Conservation (phyloP, 2,113 vertebrate genomes). For the Dicaeum eximium region DNA sequence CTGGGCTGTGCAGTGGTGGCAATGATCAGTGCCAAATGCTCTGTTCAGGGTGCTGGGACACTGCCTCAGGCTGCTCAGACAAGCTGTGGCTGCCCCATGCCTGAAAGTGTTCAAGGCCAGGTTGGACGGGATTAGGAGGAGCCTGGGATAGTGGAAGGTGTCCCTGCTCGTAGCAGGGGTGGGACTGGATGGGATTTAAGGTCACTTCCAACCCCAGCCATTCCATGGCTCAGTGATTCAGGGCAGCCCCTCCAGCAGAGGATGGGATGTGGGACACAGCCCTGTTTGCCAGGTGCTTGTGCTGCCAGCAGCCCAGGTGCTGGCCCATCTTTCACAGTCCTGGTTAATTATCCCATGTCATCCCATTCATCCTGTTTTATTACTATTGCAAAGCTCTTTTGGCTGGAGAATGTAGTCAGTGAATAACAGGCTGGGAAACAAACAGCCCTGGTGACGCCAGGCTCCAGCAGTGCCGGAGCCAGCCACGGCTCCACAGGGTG, state of each 20-base stretch:
- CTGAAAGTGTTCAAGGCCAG: neutral
- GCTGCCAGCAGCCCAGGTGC: neutral
- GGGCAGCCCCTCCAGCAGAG: neutral
- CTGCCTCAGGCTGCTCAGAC: neutral
- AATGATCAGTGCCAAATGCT: neutral
- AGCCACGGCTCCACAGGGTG: accelerated
- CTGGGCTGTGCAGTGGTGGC: neutral
- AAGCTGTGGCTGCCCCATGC: neutral
- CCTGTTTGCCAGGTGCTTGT: neutral
- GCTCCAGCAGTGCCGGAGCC: neutral
- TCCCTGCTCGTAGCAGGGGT: neutral
- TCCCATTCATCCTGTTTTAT: conserved; percentile 8
- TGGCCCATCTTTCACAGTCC: neutral
- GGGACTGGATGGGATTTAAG: neutral
- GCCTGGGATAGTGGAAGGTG: neutral
- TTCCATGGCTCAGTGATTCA: neutral
- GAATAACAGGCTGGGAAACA: neutral
- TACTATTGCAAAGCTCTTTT: conserved; percentile 17
- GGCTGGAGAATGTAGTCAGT: neutral
- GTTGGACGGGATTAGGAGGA: neutral
- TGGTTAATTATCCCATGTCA: neutral
- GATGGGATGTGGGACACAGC: neutral
- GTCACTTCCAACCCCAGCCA: neutral
- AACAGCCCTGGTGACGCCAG: neutral
- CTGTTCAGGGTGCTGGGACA: neutral